Base-by-base conservation (phyloP, 2,113 vertebrate species). In the Rhodinocichla rosea region DNA sequence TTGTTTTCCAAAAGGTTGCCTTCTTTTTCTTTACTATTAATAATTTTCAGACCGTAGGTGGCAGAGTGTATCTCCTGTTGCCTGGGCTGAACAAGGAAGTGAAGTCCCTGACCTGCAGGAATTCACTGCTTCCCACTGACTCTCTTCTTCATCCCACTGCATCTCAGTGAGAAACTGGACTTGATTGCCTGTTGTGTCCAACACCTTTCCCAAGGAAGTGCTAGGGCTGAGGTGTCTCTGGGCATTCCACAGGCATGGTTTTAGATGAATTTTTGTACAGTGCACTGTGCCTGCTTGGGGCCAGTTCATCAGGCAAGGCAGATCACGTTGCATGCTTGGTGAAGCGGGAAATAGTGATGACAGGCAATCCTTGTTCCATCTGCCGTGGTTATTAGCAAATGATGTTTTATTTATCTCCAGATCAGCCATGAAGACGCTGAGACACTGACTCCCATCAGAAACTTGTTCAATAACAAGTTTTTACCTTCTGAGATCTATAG, bases 361-460 rank as follows among this genome's bases (percentile, higher is more conserved):
- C 83, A 96, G 83, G 74, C 83, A 94, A 94, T 94, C 83, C 82
- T 78, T 63, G 89, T 89, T 88, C 96, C 96, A 94, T 95, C 96
- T 97, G 95, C 89, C 27, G n/a, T 6, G 3, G 64, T 94, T 96
- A 93, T 93, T 96, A 97, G 92, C 60, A 92, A 95, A 92, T 94
- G 33, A 97, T 93, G 76, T 89, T 96, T 96, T 96, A 96, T 96
- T 97, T 96, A 95, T 95, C 91, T 95, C 75, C 60, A 73, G 39
- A 89, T 78, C 79, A 50, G 39, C 79, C 85, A 75, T 17, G 60
- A 93, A 90, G 89, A 73, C 7, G 16, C 47, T 13, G 83, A 93
- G 89, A 62, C 21, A 16, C 47, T 26, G 83, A 89, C 35, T 95
- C 50, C 83, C 64, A 70, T 86, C 71, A 94, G 71, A 90, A 89